Base-by-base conservation (phyloP, 2,888 invertebrate genomes). In the Phalangium opilio region DNA sequence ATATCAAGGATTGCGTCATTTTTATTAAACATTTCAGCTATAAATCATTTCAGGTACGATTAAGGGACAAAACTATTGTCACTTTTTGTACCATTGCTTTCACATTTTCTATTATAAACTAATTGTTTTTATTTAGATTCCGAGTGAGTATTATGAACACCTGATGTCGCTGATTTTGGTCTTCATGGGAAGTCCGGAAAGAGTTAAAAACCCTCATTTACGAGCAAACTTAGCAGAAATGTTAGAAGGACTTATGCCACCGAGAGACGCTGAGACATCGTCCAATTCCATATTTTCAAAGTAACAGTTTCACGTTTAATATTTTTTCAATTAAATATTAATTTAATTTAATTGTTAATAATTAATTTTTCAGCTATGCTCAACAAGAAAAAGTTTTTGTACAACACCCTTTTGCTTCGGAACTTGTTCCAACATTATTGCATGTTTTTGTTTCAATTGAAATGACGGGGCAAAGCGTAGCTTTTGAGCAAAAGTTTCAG, bases 391-490 rank as follows among this genome's bases (percentile, higher is more conserved):
- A 77, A 62, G 67, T 91, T 41, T 70, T 89, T 63, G 73, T 75
- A 42, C 74, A 74, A 45, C 87, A 91, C 66, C 79, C 80, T 55
- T 72, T 59, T 66, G 57, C 65, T 10, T 50, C 55, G 7, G 60
- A 90, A 75, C 74, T 93, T 49, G 80, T 85, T 11, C 73, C 77
- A 40, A 82, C 79, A 62, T 69, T 95, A 21, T 68, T 93, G 47
- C 78, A 86, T 62, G 90, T 95, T 8, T 95, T 93, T 66, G 91
- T 95, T n/a, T 83, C 85, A 55, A 95, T 95, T 51, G 93, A 95
- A 70, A 86, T 91, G 85, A 91, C 91, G 0, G 93, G 93, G 0
- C 86, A 91, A 64, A 85, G 82, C 61, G 91, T 93, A 17, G 83
- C 86, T 60, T 93, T 93, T 63, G 93, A 93, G 64, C 89, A 93